Base-by-base conservation (phyloP, 2,797 vertebrate species). In the Pseudopleuronectes americanus region DNA sequence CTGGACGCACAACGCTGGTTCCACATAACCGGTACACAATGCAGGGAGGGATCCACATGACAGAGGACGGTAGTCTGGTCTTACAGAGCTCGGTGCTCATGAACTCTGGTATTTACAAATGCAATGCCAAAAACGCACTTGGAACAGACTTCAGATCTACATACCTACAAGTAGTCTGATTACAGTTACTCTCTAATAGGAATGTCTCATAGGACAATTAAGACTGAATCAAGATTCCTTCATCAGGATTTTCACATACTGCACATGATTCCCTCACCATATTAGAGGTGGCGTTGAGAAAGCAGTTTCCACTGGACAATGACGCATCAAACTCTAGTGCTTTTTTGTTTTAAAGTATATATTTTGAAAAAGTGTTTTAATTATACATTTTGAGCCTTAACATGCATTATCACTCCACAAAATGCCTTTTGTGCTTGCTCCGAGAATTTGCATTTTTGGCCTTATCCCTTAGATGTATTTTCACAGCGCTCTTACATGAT, bases 91-190 rank as follows among this genome's bases (percentile, higher is more conserved):
- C 93, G 1, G 78, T 91, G 54, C 92, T 95, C 19, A 91, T 89
- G 87, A 92, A 95, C 92, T 95, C 94, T 75, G 94, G 95, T 59
- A 95, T 95, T 87, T 96, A 95, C 78, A 95, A 95, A 85, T 95
- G 95, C 77, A 96, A 95, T 3, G 94, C 93, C 13, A 95, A 92
- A 83, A 96, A 93, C 16, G 89, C 93, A 14, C 89, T 95, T 0
- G 95, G 95, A 65, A 95, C 91, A 64, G 94, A 95, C 85, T 95
- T 95, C 62, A 95, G 93, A 91, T 92, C 94, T 12, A 96, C 95
- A 23, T 96, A 95, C 70, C 81, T 96, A 43, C 94, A 95, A 77
- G 94, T 95, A 49, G 68, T 92, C 51, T 95, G 76, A 19, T 14
- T 43, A 2, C 21, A 14, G 7, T 43, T 61, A 24, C 56, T 38